Evolutionary conservation across 2,888 invertebrate species (phyloP), one percentile per base, ranked within the genome.

Genomic region (Mesoligia furuncula): DNA sequence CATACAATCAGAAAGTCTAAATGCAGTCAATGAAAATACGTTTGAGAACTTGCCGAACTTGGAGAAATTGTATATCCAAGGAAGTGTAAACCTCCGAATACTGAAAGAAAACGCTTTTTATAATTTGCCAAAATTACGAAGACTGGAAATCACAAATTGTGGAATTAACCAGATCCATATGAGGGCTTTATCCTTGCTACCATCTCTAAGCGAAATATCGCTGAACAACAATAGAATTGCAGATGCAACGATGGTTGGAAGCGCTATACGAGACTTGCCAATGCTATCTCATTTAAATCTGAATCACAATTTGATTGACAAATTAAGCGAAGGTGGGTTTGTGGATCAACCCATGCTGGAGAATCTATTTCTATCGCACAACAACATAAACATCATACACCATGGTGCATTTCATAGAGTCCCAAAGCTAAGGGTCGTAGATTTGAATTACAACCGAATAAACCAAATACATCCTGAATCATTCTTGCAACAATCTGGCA

Each of bases 341-440:
- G 98, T 98, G 4, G 98, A 98, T 91, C 96, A 98, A 81, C 97
- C 98, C 0, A 97, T 97, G 90, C 93, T 98, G 20, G 97, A 97
- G 80, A 97, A 97, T 83, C 91, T 98, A 68, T 97, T 97, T 78
- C 91, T 98, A 65, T 97, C 98, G 15, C 97, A 97, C 87, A 98
- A 98, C 92, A 97, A 97, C 66, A 98, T 98, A 66, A 97, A 97
- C 27, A 98, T 98, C 87, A 97, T 99, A 73, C 97, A 98, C 82
- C 98, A 98, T 89, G 98, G 98, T 1, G 98, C 99, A 4, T 98
- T 99, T 90, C 98, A 98, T 88, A 97, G 98, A 87, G 97, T 98
- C 2, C 98, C 98, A 0, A 97, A 97, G 81, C 93, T 99, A 78
- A 97, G 98, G 89, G 97, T 97, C 27, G 97, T 99, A 24, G 98